Evolutionary conservation across 2,113 vertebrate species (phyloP).

Genomic region (Galemys pyrenaicus): DNA sequence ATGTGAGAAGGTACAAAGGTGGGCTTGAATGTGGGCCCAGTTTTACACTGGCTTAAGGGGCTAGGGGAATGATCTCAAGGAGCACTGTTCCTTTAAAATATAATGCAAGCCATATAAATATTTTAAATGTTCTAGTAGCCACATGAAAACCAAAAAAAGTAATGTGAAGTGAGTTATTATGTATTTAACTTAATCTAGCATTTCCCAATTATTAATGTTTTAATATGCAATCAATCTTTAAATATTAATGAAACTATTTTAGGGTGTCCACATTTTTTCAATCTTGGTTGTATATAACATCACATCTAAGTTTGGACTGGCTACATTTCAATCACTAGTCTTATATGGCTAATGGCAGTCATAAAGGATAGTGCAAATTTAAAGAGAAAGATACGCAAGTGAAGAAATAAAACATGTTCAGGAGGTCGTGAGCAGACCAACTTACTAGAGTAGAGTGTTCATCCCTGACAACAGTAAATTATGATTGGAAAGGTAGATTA

Average conservation of each 20-base stretch:
- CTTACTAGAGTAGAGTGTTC: not conserved
- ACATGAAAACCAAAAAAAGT: constrained; percentile 18
- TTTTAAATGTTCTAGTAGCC: not conserved
- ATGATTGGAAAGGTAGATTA: not conserved
- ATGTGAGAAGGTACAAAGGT: not conserved
- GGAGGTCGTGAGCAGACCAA: not conserved
- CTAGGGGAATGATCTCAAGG: not conserved
- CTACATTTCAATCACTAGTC: not conserved
- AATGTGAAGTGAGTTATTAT: constrained; percentile 5
- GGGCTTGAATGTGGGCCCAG: not conserved
- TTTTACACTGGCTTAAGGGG: not conserved
- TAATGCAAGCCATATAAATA: not conserved
- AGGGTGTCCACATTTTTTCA: not conserved
- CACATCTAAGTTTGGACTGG: not conserved
- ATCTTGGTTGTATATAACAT: not conserved
- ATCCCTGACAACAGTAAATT: not conserved
- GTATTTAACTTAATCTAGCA: not conserved
- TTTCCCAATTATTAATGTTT: constrained; percentile 10
- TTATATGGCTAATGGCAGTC: not conserved
- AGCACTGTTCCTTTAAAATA: not conserved
- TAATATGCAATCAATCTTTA: not conserved
- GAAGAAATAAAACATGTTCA: constrained; percentile 3
- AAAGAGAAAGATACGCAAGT: not conserved
- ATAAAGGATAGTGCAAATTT: not conserved
- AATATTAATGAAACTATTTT: not conserved